A percentile compares a stretch with the other conserved stretches of the same genome.
Evolutionary conservation across 2,888 invertebrate genomes (phyloP).

Genomic region (Esperia sulphurella): DNA sequence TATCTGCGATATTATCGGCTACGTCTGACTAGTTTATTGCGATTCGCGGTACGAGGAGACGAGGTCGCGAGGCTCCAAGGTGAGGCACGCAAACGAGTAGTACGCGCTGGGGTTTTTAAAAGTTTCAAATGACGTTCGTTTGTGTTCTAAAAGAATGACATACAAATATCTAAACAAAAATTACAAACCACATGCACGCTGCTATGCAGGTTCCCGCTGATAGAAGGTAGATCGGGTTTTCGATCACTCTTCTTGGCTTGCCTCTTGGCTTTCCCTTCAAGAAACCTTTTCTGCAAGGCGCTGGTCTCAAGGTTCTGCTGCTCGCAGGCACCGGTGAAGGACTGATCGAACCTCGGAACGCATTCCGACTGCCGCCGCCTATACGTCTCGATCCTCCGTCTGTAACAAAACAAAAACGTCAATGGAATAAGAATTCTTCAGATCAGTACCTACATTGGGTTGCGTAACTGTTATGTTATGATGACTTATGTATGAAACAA

Average conservation of each 20-base stretch:
- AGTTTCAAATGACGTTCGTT: background rate
- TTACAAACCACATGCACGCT: conserved; percentile 86
- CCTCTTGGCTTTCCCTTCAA: conserved; percentile 94
- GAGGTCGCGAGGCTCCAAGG: conserved; percentile 16
- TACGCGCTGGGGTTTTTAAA: conserved; percentile 9
- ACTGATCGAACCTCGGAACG: conserved; percentile 92
- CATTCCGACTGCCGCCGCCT: conserved; percentile 91
- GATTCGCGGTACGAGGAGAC: conserved; percentile 11
- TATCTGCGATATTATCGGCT: conserved; percentile 4
- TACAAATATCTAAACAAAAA: background rate
- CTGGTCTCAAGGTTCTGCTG: conserved; percentile 94
- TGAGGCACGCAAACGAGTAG: conserved; percentile 13
- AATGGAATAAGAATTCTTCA: background rate
- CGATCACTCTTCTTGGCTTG: conserved; percentile 89
- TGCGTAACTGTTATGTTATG: background rate
- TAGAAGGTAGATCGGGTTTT: conserved; percentile 68
- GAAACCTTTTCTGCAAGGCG: conserved; percentile 91
- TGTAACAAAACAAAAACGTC: conserved; percentile 47
- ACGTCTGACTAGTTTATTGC: conserved; percentile 9
- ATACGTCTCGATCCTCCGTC: conserved; percentile 92
- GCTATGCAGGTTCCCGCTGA: conserved; percentile 81
- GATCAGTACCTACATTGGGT: background rate
- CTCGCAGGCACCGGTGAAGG: conserved; percentile 92
- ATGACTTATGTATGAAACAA: background rate
- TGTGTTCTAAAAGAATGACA: background rate